These are phyloP conservation scores for Syndactyla subalaris DNA, from an alignment of 2,797 vertebrate genomes.

Conservation along the genomic window DNA sequence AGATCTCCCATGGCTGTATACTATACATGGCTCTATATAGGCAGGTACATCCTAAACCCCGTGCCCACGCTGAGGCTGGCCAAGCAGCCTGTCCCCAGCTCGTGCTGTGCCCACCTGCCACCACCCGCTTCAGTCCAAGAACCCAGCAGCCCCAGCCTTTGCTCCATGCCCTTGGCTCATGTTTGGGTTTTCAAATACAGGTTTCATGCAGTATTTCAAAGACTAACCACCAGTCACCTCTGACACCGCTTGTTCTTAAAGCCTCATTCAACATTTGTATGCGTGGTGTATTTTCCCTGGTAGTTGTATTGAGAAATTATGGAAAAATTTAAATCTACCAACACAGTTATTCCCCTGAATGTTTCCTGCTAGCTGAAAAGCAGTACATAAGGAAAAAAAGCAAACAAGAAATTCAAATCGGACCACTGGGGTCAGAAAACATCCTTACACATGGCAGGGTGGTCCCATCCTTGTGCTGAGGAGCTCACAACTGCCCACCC, in stretches of 20 bases:
- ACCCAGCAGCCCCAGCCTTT: not conserved
- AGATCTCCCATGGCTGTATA: not conserved
- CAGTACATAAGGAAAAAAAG: not conserved
- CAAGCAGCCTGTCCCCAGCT: fast-evolving
- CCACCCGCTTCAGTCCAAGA: not conserved
- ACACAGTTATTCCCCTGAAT: not conserved
- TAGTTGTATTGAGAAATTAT: not conserved
- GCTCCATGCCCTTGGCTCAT: fast-evolving
- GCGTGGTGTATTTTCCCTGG: not conserved
- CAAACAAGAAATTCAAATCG: not conserved
- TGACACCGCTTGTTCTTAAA: not conserved
- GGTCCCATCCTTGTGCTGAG: not conserved
- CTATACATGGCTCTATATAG: no score
- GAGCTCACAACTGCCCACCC: not conserved
- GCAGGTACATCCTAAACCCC: not conserved
- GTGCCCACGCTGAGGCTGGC: not conserved
- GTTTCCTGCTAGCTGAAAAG: not conserved
- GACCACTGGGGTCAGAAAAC: not conserved
- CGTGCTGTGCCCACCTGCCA: fast-evolving
- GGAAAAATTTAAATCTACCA: not conserved
- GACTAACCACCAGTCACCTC: not conserved
- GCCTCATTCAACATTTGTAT: not conserved
- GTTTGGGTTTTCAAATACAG: not conserved
- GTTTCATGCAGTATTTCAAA: not conserved
- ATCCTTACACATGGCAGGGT: not conserved